These are phyloP conservation scores for Sanderia malayensis DNA, from an alignment of 30 jellyfish, hydroid and myxozoan species.

Conservation along the genomic window DNA sequence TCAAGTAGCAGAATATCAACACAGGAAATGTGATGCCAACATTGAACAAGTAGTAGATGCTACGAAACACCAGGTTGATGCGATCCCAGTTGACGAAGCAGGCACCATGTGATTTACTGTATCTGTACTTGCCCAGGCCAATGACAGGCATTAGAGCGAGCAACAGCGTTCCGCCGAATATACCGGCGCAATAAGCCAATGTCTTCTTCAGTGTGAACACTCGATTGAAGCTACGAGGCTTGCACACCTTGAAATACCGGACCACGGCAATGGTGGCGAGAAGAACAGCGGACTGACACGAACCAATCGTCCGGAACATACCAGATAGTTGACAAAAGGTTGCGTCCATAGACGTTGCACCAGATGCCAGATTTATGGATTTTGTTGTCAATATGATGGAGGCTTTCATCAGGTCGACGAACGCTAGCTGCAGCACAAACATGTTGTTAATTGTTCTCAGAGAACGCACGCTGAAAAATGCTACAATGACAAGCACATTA, in stretches of 20 bases:
- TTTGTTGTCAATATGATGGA: slow-evolving; percentile 51
- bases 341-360: slow-evolving; percentile 28
- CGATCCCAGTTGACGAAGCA: slow-evolving; percentile 81
- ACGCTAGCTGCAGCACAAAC: slow-evolving; percentile 57
- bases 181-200: slow-evolving; percentile 18
- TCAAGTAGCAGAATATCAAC: slow-evolving; percentile 51
- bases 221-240: slow-evolving; percentile 22
- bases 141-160: slow-evolving; percentile 73
- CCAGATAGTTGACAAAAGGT: slow-evolving; percentile 61
- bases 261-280: slow-evolving; percentile 72
- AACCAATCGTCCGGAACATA: slow-evolving; percentile 61
- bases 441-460: slow-evolving; percentile 68
- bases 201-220: slow-evolving; percentile 37
- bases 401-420: slow-evolving; percentile 71
- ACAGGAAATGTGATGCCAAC: slow-evolving; percentile 76
- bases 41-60: slow-evolving; percentile 53
- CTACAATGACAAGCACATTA: slow-evolving; percentile 47
- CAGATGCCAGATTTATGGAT: slow-evolving; percentile 40
- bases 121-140: slow-evolving; percentile 74
- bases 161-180: slow-evolving; percentile 32
- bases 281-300: slow-evolving; percentile 60
- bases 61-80: slow-evolving; percentile 62
- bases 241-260: slow-evolving; percentile 63
- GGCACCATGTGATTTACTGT: slow-evolving; percentile 78
- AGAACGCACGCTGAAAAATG: slow-evolving; percentile 39